These are phyloP conservation scores for Columba janthina DNA, from an alignment of 2,113 vertebrate species.

Conservation along the genomic window DNA sequence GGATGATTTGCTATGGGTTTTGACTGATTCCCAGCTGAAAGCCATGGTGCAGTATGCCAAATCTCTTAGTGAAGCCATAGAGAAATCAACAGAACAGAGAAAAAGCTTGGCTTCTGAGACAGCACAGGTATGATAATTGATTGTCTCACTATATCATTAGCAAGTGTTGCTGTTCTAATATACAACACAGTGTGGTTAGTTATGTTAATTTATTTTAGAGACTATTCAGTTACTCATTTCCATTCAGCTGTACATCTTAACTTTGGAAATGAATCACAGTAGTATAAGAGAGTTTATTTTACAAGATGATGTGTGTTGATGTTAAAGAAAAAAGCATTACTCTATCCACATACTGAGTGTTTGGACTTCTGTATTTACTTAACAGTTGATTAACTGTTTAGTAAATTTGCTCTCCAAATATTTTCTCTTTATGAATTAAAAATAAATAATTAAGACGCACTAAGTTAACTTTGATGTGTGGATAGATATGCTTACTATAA, in stretches of 20 bases:
- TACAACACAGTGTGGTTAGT: background rate
- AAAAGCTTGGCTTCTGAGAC: constrained; percentile 94
- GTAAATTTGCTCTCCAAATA: background rate
- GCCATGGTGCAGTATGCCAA: constrained; percentile 99
- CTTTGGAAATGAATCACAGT: background rate
- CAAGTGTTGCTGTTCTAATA: background rate
- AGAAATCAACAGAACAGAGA: constrained; percentile 94
- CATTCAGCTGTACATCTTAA: background rate
- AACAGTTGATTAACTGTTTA: background rate
- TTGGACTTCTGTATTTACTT: background rate
- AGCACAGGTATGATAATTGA: constrained; percentile 75
- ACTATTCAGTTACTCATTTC: background rate
- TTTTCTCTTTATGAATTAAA: background rate
- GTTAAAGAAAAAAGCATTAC: background rate
- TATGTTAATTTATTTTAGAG: background rate
- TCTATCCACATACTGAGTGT: background rate
- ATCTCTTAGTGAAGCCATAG: constrained; percentile 97
- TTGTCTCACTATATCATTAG: background rate
- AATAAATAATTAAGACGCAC: background rate
- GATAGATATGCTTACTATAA: background rate
- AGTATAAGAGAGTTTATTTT: background rate
- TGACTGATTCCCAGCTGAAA: constrained; percentile 98
- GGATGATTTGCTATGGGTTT: constrained; percentile 97
- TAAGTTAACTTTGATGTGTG: background rate
- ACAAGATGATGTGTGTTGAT: background rate